A percentile compares a stretch with the other conserved stretches of the same genome.
Conservation (phyloP, 2,113 vertebrate genomes). For the Pagrus major region DNA sequence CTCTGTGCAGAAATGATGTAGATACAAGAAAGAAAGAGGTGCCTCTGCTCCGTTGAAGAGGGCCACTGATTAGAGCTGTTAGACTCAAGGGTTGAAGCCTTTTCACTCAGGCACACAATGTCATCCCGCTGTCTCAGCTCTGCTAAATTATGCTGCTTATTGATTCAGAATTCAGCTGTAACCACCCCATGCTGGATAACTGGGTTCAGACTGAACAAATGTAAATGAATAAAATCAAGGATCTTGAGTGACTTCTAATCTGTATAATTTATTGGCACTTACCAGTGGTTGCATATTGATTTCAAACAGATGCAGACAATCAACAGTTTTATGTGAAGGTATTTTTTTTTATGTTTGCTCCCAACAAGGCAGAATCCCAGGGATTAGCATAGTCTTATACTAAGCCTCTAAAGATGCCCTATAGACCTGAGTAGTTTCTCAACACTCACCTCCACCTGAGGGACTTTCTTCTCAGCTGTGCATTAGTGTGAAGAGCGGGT, state of each 20-base stretch:
- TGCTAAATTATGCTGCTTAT: slow-evolving; percentile 65
- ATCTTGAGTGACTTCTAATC: slow-evolving; percentile 9
- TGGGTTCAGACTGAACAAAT: slow-evolving; percentile 13
- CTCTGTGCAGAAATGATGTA: slow-evolving; percentile 62
- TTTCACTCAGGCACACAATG: slow-evolving; percentile 47
- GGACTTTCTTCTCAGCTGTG: slow-evolving; percentile 67
- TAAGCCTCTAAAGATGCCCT: slow-evolving; percentile 70
- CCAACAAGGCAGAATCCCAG: slow-evolving; percentile 47
- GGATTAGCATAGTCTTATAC: slow-evolving; percentile 65
- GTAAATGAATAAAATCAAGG: slow-evolving; percentile 39
- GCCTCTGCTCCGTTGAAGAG: slow-evolving; percentile 21
- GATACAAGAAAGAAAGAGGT: slow-evolving; percentile 45
- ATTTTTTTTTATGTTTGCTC: slow-evolving; percentile 39
- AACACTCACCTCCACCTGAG: slow-evolving; percentile 58
- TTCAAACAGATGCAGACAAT: slow-evolving; percentile 36
- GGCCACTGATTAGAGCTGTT: slow-evolving; percentile 43
- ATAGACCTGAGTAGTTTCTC: slow-evolving; percentile 55
- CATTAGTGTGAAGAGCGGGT: slow-evolving; percentile 60
- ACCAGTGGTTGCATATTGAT: slow-evolving; percentile 32
- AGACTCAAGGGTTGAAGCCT: slow-evolving; percentile 26
- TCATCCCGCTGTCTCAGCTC: slow-evolving; percentile 49
- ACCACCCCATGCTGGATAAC: slow-evolving; percentile 55
- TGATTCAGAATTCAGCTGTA: slow-evolving; percentile 58
- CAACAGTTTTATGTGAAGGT: slow-evolving; percentile 30
- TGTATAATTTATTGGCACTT: slow-evolving; percentile 29